Conservation (phyloP, 2,113 vertebrate genomes). For the Tamias sibiricus region DNA sequence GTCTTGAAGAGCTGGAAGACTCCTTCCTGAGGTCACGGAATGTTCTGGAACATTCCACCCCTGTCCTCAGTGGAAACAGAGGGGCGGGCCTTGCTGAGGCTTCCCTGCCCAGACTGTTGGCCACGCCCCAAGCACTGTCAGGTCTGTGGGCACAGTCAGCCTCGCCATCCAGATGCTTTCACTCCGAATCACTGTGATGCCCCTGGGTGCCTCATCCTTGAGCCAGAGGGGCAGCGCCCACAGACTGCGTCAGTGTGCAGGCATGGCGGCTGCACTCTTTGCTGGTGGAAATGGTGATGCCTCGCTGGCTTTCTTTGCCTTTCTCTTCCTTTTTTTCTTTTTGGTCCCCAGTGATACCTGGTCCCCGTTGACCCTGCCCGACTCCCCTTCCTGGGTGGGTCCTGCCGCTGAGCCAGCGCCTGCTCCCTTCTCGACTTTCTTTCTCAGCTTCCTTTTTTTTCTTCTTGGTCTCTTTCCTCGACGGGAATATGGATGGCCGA, state of each 20-base stretch:
- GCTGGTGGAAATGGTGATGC: not conserved
- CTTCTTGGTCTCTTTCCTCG: conserved; percentile 31
- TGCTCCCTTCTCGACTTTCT: conserved; percentile 44
- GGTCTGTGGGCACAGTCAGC: not conserved
- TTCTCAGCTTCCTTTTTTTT: conserved; percentile 73
- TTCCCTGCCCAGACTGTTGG: not conserved
- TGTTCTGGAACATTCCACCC: not conserved
- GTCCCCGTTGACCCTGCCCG: not conserved
- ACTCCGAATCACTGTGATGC: not conserved
- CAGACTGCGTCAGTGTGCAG: not conserved
- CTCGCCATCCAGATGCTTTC: not conserved
- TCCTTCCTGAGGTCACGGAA: not conserved
- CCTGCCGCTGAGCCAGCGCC: fast-evolving
- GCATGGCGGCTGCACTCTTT: not conserved
- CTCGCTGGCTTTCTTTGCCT: conserved; percentile 46
- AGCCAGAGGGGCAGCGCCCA: fast-evolving
- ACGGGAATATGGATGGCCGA: conserved; percentile 75
- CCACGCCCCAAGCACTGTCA: not conserved
- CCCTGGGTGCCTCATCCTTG: fast-evolving
- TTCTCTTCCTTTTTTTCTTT: conserved; percentile 84
- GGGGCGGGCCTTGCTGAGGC: not conserved
- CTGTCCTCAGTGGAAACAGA: not conserved
- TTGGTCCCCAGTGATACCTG: conserved; percentile 55
- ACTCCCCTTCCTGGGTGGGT: not conserved
- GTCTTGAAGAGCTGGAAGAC: not conserved